These are phyloP conservation scores for Stylophora pistillata DNA, from an alignment of 64 coral and sea anemone genomes.

Conservation along the genomic window DNA sequence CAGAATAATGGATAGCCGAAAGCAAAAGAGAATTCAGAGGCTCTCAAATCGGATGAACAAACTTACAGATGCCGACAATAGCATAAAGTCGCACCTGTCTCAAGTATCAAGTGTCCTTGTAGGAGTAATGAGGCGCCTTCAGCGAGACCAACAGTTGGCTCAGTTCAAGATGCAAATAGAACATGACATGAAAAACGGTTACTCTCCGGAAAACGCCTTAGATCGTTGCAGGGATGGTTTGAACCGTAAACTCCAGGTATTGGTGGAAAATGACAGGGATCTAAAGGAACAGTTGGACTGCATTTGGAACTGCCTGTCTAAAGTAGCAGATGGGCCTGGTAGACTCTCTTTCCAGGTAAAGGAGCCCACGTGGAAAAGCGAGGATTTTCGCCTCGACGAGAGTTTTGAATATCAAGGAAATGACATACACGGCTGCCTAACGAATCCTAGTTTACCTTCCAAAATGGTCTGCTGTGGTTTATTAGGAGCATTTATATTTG, in stretches of 20 bases:
- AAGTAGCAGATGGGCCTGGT: conserved; percentile 17
- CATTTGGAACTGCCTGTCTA: conserved; percentile 9
- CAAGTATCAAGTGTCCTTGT: not conserved
- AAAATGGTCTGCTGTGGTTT: conserved; percentile 5
- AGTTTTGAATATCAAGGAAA: not conserved
- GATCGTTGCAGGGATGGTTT: not conserved
- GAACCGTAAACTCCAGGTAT: not conserved
- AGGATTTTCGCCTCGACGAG: conserved; percentile 22
- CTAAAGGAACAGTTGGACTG: not conserved
- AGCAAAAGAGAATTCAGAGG: not conserved
- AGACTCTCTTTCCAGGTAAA: not conserved
- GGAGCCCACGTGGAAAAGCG: conserved; percentile 13
- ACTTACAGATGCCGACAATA: not conserved
- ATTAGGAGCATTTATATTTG: not conserved
- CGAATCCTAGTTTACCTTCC: conserved; percentile 2
- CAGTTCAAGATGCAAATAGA: conserved; percentile 8
- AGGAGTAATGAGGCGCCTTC: not conserved
- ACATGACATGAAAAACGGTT: not conserved
- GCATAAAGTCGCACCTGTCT: conserved; percentile 4
- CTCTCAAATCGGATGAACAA: conserved; percentile 1
- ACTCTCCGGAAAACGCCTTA: not conserved
- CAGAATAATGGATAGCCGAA: conserved; percentile 11
- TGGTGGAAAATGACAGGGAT: not conserved
- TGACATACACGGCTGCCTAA: not conserved
- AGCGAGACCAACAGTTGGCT: not conserved